Percentiles rank a stretch among this genome's conserved stretches.
Evolutionary conservation across 53 echinoderm and acorn worm genomes (phyloP).

Genomic region (Luidia sarsii): DNA sequence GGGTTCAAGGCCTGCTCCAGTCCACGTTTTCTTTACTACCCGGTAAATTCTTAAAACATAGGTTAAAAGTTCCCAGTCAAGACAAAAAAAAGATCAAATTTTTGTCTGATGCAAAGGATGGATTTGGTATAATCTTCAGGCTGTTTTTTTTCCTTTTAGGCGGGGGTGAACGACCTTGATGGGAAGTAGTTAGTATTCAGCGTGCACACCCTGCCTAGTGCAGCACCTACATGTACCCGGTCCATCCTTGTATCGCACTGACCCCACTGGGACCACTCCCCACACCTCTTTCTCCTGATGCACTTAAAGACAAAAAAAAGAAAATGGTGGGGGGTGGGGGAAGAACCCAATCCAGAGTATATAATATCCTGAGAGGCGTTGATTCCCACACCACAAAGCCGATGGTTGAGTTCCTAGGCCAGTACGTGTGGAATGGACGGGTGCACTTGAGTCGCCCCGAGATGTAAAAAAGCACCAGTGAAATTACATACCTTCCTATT

Average conservation of each 20-base stretch:
- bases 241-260: slow-evolving; percentile 14
- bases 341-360: too few species aligned
- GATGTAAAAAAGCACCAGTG: slow-evolving; percentile 13
- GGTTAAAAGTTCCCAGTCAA: too few species aligned
- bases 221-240: slow-evolving; percentile 1
- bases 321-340: slow-evolving; percentile 35
- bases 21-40: too few species aligned
- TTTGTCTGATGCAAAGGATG: too few species aligned
- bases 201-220: neutral
- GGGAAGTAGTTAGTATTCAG: neutral
- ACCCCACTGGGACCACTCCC: slow-evolving; percentile 26
- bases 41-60: too few species aligned
- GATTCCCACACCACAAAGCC: slow-evolving; percentile 17
- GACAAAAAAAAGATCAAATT: too few species aligned
- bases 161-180: slow-evolving; percentile 32
- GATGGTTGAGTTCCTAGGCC: slow-evolving; percentile 8
- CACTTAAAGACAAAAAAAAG: slow-evolving; percentile 28
- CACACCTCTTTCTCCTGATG: slow-evolving; percentile 33
- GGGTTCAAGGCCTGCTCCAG: too few species aligned
- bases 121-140: too few species aligned
- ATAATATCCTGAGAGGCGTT: slow-evolving; percentile 45
- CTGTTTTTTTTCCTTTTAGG: too few species aligned
- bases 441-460: slow-evolving; percentile 11
- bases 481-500: slow-evolving; percentile 32
- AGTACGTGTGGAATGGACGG: neutral